Percentiles rank a stretch among this genome's conserved stretches.
Evolutionary conservation across 2,113 vertebrate species (phyloP).

Genomic region (Bujurquina vittata): DNA sequence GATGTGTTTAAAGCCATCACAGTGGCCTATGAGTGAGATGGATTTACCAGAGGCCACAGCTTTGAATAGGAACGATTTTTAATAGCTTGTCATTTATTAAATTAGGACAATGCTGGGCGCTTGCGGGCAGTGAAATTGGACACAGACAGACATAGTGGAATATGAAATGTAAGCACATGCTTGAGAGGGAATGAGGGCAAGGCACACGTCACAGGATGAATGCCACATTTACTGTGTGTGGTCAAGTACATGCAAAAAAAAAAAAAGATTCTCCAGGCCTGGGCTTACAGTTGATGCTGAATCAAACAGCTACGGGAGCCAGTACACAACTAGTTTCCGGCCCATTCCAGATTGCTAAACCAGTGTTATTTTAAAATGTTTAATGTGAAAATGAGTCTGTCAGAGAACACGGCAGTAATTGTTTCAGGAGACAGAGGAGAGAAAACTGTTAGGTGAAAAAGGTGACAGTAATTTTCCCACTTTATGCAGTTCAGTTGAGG

Average conservation of each 20-base stretch:
- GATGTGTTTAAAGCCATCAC: slow-evolving; percentile 68
- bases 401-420: slow-evolving; percentile 40
- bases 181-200: slow-evolving; percentile 44
- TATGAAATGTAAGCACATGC: slow-evolving; percentile 79
- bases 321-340: slow-evolving; percentile 20
- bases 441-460: slow-evolving; percentile 59
- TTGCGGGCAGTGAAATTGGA: slow-evolving; percentile 73
- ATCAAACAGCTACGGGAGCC: slow-evolving; percentile 33
- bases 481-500: slow-evolving; percentile 54
- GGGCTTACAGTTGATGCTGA: slow-evolving; percentile 66
- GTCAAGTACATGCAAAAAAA: slow-evolving; percentile 68
- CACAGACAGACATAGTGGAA: slow-evolving; percentile 73
- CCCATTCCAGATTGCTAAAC: slow-evolving; percentile 10
- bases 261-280: slow-evolving; percentile 58
- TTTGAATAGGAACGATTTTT: slow-evolving; percentile 73
- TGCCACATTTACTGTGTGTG: slow-evolving; percentile 76
- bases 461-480: slow-evolving; percentile 59
- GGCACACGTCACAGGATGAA: slow-evolving; percentile 63
- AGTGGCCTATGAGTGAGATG: slow-evolving; percentile 59
- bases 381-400: slow-evolving; percentile 60
- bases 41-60: slow-evolving; percentile 72
- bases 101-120: slow-evolving; percentile 76
- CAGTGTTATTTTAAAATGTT: slow-evolving; percentile 39
- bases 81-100: slow-evolving; percentile 81
- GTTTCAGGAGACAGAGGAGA: slow-evolving; percentile 57